Conservation (phyloP, 2,797 vertebrate genomes). For the Pseudomugil tenellus region DNA sequence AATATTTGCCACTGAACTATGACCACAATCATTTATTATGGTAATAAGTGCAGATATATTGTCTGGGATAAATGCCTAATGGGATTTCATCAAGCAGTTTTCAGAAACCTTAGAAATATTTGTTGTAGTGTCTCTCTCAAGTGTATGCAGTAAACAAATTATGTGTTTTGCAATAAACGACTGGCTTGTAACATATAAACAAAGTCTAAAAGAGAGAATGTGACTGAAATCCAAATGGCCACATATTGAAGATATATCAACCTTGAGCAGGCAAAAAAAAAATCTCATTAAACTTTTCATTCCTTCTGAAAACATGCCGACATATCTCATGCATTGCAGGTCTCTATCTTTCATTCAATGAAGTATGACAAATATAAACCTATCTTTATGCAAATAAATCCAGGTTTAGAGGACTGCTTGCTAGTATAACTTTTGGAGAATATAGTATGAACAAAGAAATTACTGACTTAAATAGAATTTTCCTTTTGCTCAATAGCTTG, state of each 20-base stretch:
- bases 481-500: background rate
- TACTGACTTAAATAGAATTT: rapidly evolving
- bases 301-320: background rate
- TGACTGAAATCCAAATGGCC: slow-evolving; percentile 15
- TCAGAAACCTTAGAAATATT: slow-evolving; percentile 29
- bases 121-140: slow-evolving; percentile 2
- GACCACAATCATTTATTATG: slow-evolving; percentile 3
- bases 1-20: background rate
- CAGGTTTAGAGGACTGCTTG: background rate
- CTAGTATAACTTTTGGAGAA: background rate
- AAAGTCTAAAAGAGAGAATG: slow-evolving; percentile 8
- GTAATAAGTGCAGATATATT: slow-evolving; percentile 14
- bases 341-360: background rate
- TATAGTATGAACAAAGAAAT: background rate
- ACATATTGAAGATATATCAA: slow-evolving; percentile 9
- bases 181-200: slow-evolving; percentile 5
- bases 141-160: slow-evolving; percentile 17
- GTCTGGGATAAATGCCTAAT: slow-evolving; percentile 12
- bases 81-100: slow-evolving; percentile 13
- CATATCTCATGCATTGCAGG: background rate
- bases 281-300: background rate
- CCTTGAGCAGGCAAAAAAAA: too few relatives aligned
- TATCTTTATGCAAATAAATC: background rate
- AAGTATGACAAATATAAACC: background rate
- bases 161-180: slow-evolving; percentile 21